Evolutionary conservation across 2,797 vertebrate genomes (phyloP), one percentile per base, ranked within the genome.

Genomic region (Poeciliopsis presidionis): DNA sequence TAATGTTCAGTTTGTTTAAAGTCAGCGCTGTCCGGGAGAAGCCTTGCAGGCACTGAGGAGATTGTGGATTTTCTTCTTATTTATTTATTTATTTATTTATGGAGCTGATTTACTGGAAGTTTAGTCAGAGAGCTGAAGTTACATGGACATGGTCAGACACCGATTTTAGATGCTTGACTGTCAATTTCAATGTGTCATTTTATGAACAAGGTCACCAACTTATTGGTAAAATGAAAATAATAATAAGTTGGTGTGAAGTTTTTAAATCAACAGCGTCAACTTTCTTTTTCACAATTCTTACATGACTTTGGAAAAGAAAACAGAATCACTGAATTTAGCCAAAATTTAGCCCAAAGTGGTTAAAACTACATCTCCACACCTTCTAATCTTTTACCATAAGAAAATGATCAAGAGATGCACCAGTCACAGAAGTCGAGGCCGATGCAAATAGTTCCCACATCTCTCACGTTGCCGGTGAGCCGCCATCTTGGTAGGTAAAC

Each of bases 1-100:
- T 92, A 89, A 88, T 84, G 90, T 82, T 92, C 81, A 77, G 86
- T 91, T 92, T 88, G 86, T 91, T 80, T 85, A 81, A 87, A 93
- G 90, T 86, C 88, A 74, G 25, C 73, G 86, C 72, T 88, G 87
- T 87, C 83, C 74, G 61, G 84, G 89, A 84, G 74, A 85, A 83
- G 76, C 74, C 81, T 88, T 51, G 45, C 73, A 74, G 83, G 71
- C 83, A 83, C 45, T 72, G 77, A 81, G 77, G 81, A 83, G 81
- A 80, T 73, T 75, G 78, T 41, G 72, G 70, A 55, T 80, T 83
- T 53, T 53, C 22, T 53, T 53, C 7, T 22, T 22, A 0, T 51
- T 22, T 51, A 22, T 20, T 51, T 51, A 22, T 20, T 33, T 33
- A 3, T 33, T 33, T 33, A 18, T 46, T 82, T 86, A 75, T 53